These are phyloP conservation scores for Paradoxurus hermaphroditus DNA, from an alignment of 2,113 vertebrate species.

Conservation along the genomic window DNA sequence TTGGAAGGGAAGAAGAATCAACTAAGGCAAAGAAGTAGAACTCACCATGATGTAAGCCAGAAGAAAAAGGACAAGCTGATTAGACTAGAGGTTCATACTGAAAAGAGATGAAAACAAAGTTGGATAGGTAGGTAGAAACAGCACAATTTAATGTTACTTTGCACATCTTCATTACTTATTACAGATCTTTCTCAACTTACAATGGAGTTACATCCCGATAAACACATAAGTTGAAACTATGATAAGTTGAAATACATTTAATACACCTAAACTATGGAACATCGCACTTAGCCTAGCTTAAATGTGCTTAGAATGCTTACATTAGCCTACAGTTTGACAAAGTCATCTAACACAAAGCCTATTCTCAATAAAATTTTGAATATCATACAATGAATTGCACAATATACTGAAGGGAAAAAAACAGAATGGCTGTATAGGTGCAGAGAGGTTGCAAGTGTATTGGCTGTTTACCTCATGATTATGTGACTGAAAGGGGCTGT, in stretches of 20 bases:
- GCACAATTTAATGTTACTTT: background rate
- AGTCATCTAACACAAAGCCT: background rate
- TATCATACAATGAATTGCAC: background rate
- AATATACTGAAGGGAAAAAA: background rate
- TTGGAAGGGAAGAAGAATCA: background rate
- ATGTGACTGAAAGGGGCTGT: background rate
- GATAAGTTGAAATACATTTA: background rate
- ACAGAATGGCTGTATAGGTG: background rate
- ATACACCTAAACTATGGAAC: background rate
- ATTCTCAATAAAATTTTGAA: background rate
- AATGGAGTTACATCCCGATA: background rate
- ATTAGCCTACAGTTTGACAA: background rate
- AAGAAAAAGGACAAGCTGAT: background rate
- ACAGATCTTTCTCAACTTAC: background rate
- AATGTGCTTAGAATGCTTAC: background rate
- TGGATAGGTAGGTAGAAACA: background rate
- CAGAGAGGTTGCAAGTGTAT: background rate
- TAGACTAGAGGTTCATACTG: background rate
- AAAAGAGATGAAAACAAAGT: background rate
- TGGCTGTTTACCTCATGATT: background rate
- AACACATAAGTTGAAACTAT: background rate
- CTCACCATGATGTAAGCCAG: background rate
- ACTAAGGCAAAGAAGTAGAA: background rate
- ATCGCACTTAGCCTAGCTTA: background rate
- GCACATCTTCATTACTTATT: background rate